Conservation (phyloP, 2,113 vertebrate genomes). For the Poecile atricapillus region DNA sequence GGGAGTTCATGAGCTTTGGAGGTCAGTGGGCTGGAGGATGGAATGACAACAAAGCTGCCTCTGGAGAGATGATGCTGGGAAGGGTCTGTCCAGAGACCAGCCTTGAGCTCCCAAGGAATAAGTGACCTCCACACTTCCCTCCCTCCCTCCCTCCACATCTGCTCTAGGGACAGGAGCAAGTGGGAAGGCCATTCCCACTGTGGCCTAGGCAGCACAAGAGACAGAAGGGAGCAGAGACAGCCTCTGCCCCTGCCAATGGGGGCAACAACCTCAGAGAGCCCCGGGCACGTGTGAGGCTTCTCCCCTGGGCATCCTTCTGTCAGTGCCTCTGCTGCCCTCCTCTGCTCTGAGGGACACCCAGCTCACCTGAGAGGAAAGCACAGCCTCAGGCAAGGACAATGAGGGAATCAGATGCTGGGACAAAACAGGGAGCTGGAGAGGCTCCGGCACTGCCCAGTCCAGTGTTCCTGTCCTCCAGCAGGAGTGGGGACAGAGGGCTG, state of each 20-base stretch:
- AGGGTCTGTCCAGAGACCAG: background rate
- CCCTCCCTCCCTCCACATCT: background rate
- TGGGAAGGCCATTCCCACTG: background rate
- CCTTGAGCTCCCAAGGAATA: background rate
- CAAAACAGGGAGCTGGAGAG: background rate
- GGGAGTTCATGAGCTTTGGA: background rate
- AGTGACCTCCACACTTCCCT: background rate
- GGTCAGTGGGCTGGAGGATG: background rate
- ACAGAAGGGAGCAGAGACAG: background rate
- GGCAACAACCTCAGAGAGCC: background rate
- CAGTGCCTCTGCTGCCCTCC: background rate
- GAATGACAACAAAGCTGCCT: background rate
- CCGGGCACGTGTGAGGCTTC: accelerated
- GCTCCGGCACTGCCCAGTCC: background rate
- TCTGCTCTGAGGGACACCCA: background rate
- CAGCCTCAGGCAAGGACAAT: background rate
- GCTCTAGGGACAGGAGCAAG: background rate
- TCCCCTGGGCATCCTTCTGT: background rate
- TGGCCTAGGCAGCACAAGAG: background rate
- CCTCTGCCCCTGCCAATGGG: background rate
- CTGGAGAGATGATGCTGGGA: background rate
- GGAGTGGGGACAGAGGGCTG: background rate
- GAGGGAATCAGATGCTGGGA: background rate
- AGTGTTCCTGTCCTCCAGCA: background rate
- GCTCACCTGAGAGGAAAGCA: background rate